phyloP scores from a whole-genome alignment of 2,797 vertebrate genomes.

The Eleutherodactylus coqui region DNA sequence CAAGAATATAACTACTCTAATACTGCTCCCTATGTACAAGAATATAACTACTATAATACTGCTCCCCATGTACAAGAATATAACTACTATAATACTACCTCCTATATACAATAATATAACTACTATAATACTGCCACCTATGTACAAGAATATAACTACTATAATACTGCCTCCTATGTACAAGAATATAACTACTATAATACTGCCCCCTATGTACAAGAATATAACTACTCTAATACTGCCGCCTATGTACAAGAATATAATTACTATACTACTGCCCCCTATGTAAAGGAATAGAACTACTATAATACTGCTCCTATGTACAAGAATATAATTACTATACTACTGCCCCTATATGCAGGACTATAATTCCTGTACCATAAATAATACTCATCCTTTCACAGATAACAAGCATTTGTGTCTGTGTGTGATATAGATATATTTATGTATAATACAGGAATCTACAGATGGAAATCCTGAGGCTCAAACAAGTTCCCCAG shows the following conservation, averaged over 20 bases:
- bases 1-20: constrained; percentile 7
- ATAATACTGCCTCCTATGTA: not conserved
- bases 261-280: not conserved
- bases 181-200: constrained; percentile 10
- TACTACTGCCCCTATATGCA: not conserved
- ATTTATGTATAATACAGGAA: constrained; percentile 12
- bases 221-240: not conserved
- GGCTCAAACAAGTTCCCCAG: not conserved
- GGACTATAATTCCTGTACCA: not conserved
- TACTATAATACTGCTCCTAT: not conserved
- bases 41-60: constrained; percentile 13
- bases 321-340: constrained; percentile 4
- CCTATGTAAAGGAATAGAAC: not conserved
- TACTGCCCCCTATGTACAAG: not conserved
- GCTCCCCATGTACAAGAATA: not conserved
- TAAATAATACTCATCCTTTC: no score
- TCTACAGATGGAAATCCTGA: not conserved
- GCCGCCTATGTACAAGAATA: not conserved
- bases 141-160: not conserved
- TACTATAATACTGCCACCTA: not conserved
- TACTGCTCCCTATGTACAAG: constrained; percentile 1
- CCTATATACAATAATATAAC: constrained; percentile 2
- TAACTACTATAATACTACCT: constrained; percentile 7
- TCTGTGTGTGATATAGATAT: not conserved
- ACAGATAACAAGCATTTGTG: no score